Conservation (phyloP, 2,888 invertebrate genomes). For the Brenthis ino region DNA sequence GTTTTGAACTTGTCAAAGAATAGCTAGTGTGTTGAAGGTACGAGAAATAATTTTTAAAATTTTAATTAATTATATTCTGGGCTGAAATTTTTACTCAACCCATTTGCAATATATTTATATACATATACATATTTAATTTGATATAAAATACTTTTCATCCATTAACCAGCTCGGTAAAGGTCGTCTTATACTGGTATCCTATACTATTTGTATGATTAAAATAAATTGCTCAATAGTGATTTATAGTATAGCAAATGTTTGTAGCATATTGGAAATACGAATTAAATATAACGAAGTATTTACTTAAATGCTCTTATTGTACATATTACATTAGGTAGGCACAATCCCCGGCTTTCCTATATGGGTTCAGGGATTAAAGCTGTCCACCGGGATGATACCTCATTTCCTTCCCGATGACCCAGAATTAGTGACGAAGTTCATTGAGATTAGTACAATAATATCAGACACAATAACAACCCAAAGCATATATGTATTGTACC, state of each 20-base stretch:
- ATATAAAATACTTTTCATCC: too few relatives aligned
- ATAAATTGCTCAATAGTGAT: too few relatives aligned
- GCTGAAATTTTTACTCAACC: too few relatives aligned
- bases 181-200: too few relatives aligned
- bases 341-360: constrained; percentile 8
- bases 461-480: not conserved
- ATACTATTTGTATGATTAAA: not conserved
- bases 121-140: too few relatives aligned
- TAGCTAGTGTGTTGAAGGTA: not conserved
- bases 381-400: constrained; percentile 8
- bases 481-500: not conserved
- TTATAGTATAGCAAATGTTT: too few relatives aligned
- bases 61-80: too few relatives aligned
- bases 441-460: not conserved
- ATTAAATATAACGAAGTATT: too few relatives aligned
- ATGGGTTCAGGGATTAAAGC: constrained; percentile 12
- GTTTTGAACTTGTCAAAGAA: not conserved
- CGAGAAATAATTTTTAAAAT: too few relatives aligned
- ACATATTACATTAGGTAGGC: not conserved
- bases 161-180: too few relatives aligned
- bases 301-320: not conserved
- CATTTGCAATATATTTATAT: too few relatives aligned
- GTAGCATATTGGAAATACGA: too few relatives aligned
- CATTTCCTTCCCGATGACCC: constrained; percentile 2
- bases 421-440: constrained; percentile 7